Evolutionary conservation across 2,888 invertebrate genomes (phyloP), one percentile per base, ranked within the genome.

Genomic region (Pyralis farinalis): DNA sequence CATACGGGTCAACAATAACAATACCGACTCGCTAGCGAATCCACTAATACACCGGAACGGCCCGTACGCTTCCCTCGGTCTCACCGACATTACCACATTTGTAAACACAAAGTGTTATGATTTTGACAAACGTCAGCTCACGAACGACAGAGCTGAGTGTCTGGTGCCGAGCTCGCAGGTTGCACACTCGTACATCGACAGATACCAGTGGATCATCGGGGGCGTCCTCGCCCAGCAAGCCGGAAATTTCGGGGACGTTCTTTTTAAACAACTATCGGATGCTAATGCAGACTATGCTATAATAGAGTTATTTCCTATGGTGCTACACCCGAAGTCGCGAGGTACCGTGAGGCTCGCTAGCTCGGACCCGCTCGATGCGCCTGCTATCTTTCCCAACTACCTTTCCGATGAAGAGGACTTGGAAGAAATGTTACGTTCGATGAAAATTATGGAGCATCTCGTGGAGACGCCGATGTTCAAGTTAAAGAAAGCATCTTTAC

Each of bases 91-190:
- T 7, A 60, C 53, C 7, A 46, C 60, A 0, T 74, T 83, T 31
- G 31, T 58, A 0, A 82, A 83, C 47, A 65, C 71, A 0, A 35
- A 49, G 5, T 83, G 83, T 42, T 83, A 77, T 43, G 61, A 77
- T 42, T 61, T 52, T 9, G 32, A 48, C 0, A 42, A 31, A 0
- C 53, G 57, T 1, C 52, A 34, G n/a, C 50, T 80, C 7, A 11
- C 44, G 0, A 57, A 61, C 33, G 45, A 61, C 12, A 49, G 55
- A 1, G 30, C 53, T 0, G 60, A 67, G 6, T 82, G 82, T 44
- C 58, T 70, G 12, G 12, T 73, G 10, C 79, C 83, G 0, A 63
- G 59, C 1, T 11, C 68, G 22, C 81, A 83, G 43, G 33, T 71
- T 1, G 67, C 76, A 12, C 55, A 68, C 40, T 55, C 72, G 0